Evolutionary conservation across 2,888 invertebrate genomes (phyloP), one percentile per base, ranked within the genome.

Genomic region (Drosophila testacea): DNA sequence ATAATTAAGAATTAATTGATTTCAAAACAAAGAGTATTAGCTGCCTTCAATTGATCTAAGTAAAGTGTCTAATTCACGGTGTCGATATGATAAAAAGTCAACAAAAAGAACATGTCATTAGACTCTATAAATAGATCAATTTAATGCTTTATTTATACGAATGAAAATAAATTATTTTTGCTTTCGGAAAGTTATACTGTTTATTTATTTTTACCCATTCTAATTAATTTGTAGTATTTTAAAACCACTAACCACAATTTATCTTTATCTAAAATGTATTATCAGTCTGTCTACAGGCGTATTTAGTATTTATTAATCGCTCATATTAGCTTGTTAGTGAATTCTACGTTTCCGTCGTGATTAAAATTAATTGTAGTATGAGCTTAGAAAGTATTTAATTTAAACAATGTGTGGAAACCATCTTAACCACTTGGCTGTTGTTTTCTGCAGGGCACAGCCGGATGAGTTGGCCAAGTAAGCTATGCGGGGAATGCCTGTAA

Each of bases 401-500:
- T 10, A 32, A 32, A 32, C 32, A 48, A 48, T 10, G 22, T 11
- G 34, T 22, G 50, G 34, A 22, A 48, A 22, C 34, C 11, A 36
- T 11, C 50, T 11, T 36, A 51, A 13, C 28, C 51, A 13, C 51
- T 38, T 51, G 6, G 34, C 36, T n/a, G 10, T 36, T 22, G 36
- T 7, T 3, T 51, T 51, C 5, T 1, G 27, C n/a, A n/a, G 27
- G 51, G 4, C 30, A 41, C 39, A 41, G 39, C 30, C 54, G 13
- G 39, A 16, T 36, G 36, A 38, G 50, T 27, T 38, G 51, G 13
- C 5, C 28, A 13, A 39, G 16, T 13, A 30, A 66, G 78, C 57
- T 73, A 84, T 84, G 76, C 78, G 46, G 51, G 51, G 80, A 81
- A 84, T 84, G 78, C 68, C 76, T 84, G 73, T 78, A 82, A 87